phyloP scores from a whole-genome alignment of 1,140 invertebrate genomes.

The Drosophila sturtevanti region DNA sequence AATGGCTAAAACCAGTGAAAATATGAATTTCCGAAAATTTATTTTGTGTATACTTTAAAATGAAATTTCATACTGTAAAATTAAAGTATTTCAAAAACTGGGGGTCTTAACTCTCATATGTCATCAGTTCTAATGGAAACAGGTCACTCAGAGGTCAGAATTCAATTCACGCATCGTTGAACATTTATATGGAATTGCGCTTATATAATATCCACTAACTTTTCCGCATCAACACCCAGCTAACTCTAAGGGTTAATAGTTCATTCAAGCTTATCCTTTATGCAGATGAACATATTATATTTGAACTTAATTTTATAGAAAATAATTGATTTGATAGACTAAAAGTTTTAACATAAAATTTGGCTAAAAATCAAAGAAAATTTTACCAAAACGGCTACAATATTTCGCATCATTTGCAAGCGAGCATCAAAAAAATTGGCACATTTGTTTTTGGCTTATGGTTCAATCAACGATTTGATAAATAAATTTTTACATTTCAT shows the following conservation, averaged over 20 bases:
- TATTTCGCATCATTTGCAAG: not conserved
- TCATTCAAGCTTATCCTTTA: not conserved
- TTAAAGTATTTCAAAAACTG: no score
- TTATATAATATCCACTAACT: not conserved
- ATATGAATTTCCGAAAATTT: not conserved
- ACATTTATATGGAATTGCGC: not conserved
- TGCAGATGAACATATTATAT: not conserved
- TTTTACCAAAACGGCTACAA: not conserved
- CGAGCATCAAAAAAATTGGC: not conserved
- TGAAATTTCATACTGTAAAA: no score
- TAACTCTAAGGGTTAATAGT: not conserved
- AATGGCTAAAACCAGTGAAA: not conserved
- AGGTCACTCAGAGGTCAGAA: no score
- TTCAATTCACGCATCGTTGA: no score
- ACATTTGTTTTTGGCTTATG: constrained; percentile 7
- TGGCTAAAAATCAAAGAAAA: no score
- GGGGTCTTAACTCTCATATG: no score
- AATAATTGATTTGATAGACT: no score
- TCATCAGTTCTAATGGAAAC: no score
- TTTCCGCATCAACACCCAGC: not conserved
- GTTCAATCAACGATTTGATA: constrained; percentile 35
- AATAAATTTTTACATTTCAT: not conserved
- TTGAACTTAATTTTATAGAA: not conserved
- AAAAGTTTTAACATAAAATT: no score
- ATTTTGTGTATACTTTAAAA: no score